A percentile compares a stretch with the other conserved stretches of the same genome.
Evolutionary conservation across 1,140 invertebrate species (phyloP).

Genomic region (Drosophila sp.): DNA sequence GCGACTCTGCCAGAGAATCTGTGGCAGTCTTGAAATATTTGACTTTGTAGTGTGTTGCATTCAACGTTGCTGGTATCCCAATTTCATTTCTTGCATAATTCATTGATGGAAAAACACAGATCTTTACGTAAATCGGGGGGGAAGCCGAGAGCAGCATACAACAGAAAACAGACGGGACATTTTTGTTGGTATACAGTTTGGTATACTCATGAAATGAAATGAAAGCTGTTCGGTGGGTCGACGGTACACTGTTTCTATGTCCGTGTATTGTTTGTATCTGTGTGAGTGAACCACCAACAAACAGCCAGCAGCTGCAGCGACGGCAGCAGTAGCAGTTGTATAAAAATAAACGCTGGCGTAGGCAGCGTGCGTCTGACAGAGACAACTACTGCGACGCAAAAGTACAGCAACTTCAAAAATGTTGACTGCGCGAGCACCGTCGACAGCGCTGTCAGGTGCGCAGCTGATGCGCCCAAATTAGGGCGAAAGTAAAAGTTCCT

Average conservation of each 20-base stretch:
- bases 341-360: slow-evolving; percentile 75
- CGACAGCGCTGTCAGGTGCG: slow-evolving; percentile 53
- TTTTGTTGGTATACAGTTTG: slow-evolving; percentile 41
- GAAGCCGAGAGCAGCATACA: slow-evolving; percentile 6
- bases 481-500: slow-evolving; percentile 4
- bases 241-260: slow-evolving; percentile 21
- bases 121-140: slow-evolving; percentile 17
- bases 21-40: slow-evolving; percentile 34
- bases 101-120: slow-evolving; percentile 23
- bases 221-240: slow-evolving; percentile 69
- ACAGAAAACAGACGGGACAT: slow-evolving; percentile 28
- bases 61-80: slow-evolving; percentile 18
- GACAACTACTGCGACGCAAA: slow-evolving; percentile 79
- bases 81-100: slow-evolving; percentile 37
- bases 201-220: slow-evolving; percentile 66
- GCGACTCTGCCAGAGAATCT: slow-evolving; percentile 39
- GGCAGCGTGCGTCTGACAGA: slow-evolving; percentile 65
- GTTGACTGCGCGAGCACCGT: slow-evolving; percentile 66
- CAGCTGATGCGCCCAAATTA: slow-evolving; percentile 26
- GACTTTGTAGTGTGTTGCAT: slow-evolving; percentile 15
- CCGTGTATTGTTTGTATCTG: slow-evolving; percentile 28
- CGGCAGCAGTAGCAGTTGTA: slow-evolving; percentile 65
- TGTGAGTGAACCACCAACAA: slow-evolving; percentile 42
- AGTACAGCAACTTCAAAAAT: slow-evolving; percentile 84
- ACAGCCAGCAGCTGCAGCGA: slow-evolving; percentile 51